phyloP scores from a whole-genome alignment of 2,113 vertebrate species.

The Zeus faber region DNA sequence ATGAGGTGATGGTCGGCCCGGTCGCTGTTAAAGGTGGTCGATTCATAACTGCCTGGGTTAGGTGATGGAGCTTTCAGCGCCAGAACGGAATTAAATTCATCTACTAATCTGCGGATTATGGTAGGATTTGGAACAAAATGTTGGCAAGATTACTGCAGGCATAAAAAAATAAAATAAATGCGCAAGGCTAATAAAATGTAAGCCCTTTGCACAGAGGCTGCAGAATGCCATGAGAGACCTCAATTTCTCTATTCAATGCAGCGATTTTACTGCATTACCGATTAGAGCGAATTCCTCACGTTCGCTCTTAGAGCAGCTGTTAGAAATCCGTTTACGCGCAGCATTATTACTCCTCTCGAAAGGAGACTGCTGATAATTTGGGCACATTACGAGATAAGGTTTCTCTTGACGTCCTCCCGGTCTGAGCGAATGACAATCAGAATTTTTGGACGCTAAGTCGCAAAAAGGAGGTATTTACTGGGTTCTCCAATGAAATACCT shows the following conservation, averaged over 20 bases:
- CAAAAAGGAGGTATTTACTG: no score
- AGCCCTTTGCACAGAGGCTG: constrained; percentile 38
- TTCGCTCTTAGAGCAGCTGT: constrained; percentile 69
- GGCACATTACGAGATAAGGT: constrained; percentile 60
- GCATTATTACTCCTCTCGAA: constrained; percentile 55
- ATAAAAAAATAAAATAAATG: constrained; percentile 40
- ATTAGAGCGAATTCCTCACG: constrained; percentile 64
- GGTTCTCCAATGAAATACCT: no score
- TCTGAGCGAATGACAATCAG: constrained; percentile 43
- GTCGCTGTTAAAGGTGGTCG: constrained; percentile 58
- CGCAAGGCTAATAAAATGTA: constrained; percentile 67
- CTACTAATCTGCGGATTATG: constrained; percentile 71
- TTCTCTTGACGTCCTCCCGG: constrained; percentile 61
- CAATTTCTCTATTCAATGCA: constrained; percentile 42
- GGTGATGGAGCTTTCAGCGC: constrained; percentile 63
- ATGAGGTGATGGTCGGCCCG: constrained; percentile 65
- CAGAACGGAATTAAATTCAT: constrained; percentile 63
- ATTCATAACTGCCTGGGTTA: constrained; percentile 61
- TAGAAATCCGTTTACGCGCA: constrained; percentile 64
- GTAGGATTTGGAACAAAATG: constrained; percentile 61
- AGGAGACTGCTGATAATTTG: constrained; percentile 62
- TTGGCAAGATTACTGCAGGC: constrained; percentile 54
- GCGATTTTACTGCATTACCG: constrained; percentile 65
- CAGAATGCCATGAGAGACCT: constrained; percentile 24
- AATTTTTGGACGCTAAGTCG: no score